Evolutionary conservation across 2,797 vertebrate species (phyloP).

Genomic region (Ptychobarbus kaznakovi): DNA sequence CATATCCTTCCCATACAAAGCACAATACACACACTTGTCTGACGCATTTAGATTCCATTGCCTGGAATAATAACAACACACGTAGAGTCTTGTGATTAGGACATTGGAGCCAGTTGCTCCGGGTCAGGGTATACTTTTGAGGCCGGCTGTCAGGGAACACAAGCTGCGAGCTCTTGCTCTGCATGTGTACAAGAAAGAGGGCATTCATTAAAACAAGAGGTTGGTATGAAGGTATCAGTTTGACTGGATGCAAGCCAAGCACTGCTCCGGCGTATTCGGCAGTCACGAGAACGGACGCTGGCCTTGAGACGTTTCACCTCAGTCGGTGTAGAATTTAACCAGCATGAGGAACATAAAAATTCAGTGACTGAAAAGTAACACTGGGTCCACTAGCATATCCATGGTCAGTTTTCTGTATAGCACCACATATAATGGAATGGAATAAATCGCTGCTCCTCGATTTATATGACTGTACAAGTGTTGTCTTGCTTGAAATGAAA

Average conservation of each 20-base stretch:
- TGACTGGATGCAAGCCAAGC: conserved; percentile 59
- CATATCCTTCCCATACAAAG: conserved; percentile 39
- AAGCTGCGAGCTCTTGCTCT: conserved; percentile 50
- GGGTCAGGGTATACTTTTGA: conserved; percentile 35
- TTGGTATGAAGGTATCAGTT: conserved; percentile 63
- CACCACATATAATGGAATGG: conserved; percentile 1
- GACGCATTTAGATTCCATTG: conserved; percentile 47
- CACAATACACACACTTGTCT: conserved; percentile 60
- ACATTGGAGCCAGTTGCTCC: conserved; percentile 45
- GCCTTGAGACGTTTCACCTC: conserved; percentile 11
- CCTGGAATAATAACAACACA: conserved; percentile 56
- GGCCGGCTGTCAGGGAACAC: conserved; percentile 50
- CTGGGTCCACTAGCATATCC: not conserved
- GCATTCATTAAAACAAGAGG: conserved; percentile 72
- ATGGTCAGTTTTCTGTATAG: not conserved
- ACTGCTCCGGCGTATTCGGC: conserved; percentile 35
- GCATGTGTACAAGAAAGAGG: conserved; percentile 64
- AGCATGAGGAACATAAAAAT: not conserved
- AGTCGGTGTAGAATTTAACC: not conserved
- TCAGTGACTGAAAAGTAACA: not conserved
- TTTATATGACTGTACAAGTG: not conserved
- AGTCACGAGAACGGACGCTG: conserved; percentile 19
- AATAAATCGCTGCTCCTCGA: not conserved
- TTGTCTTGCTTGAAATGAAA: not conserved
- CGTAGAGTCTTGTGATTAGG: conserved; percentile 44